Base-by-base conservation (phyloP, 2,797 vertebrate species). In the Mus caroli region DNA sequence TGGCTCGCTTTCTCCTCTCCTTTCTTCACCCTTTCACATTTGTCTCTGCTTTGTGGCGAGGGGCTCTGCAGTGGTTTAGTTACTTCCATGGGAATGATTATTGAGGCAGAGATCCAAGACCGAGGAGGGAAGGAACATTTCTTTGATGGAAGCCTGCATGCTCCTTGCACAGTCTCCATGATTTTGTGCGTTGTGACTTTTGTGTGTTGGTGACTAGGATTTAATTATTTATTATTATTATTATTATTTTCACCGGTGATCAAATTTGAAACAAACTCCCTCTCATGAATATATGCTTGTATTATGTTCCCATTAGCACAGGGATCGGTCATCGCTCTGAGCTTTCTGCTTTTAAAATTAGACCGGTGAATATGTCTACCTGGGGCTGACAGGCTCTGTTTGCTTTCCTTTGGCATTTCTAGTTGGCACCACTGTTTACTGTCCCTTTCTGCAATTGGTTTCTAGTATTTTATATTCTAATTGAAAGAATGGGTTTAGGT, bases 371-470 rank as follows among this genome's bases (percentile, higher is more conserved):
- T 73, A 13, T 83, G 12, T 58, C 40, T 20, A 1, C 50, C 19
- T n/a, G 4, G 28, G 71, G 14, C 75, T 50, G n/a, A 46, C 52
- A 20, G 79, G 15, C n/a, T 86, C 43, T 31, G 0, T 50, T 88
- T 76, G 13, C 54, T 77, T 80, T 86, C 37, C 46, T 80, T 90
- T 40, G n/a, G 1, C 40, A 22, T 84, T 56, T 92, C 60, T 64
- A 60, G 8, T 79, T 97, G 88, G 73, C 34, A 37, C 54, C 46
- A 34, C 26, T 87, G 34, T 79, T 93, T 14, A 34, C 43, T 37
- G 7, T 26, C 8, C 71, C 46, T 92, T 94, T 64, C 22, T 43
- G 50, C 76, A 52, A 93, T 94, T 96, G 64, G 58, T 92, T 90
- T 69, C 20, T 80, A 54, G 28, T 56, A n/a, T 37, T 87, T 80